A percentile compares a stretch with the other conserved stretches of the same genome.
These are phyloP conservation scores for Pluvialis apricaria DNA, from an alignment of 2,113 vertebrate genomes.

Conservation along the genomic window DNA sequence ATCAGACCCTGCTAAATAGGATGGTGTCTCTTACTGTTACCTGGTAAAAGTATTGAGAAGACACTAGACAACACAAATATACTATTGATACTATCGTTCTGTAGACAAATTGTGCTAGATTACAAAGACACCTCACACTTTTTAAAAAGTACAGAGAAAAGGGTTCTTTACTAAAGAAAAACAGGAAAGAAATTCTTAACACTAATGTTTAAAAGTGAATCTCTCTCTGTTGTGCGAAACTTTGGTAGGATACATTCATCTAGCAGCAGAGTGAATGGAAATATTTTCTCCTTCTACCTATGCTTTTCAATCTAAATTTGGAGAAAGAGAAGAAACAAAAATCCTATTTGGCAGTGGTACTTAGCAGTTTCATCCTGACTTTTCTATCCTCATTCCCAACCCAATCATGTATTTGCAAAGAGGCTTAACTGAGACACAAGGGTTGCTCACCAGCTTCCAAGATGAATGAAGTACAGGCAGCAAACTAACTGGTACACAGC, in stretches of 20 bases:
- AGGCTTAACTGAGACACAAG: not conserved
- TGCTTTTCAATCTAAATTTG: not conserved
- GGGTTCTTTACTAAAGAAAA: not conserved
- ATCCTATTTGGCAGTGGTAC: not conserved
- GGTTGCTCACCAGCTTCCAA: not conserved
- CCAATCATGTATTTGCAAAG: not conserved
- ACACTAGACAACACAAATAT: not conserved
- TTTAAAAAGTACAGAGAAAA: not conserved
- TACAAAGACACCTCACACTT: not conserved
- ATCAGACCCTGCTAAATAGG: not conserved
- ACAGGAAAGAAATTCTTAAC: not conserved
- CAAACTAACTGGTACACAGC: not conserved
- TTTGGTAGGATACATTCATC: not conserved
- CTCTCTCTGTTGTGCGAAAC: not conserved
- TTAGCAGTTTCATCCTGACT: not conserved
- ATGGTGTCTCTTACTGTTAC: not conserved
- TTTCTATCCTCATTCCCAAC: not conserved
- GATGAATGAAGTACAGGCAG: not conserved
- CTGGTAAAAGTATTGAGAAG: not conserved
- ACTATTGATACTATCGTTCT: not conserved
- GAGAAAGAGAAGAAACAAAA: not conserved
- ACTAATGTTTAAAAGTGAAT: not conserved
- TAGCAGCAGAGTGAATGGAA: not conserved
- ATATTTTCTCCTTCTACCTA: not conserved
- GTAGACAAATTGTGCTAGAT: not conserved